These are phyloP conservation scores for Neoarius graeffei DNA, from an alignment of 2,113 vertebrate species.

Conservation along the genomic window DNA sequence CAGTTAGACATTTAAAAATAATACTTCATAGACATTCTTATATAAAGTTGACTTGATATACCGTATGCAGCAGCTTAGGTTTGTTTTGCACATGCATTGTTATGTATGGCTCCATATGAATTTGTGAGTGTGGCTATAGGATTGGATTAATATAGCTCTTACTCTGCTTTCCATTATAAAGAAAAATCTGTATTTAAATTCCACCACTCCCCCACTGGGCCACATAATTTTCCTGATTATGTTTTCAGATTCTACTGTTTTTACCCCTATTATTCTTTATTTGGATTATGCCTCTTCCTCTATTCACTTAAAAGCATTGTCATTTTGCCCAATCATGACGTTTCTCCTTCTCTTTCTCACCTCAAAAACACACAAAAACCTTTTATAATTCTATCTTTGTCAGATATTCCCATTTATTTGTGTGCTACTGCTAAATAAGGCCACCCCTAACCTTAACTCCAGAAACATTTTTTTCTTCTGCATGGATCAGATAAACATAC, in stretches of 20 bases:
- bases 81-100: background rate
- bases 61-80: background rate
- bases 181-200: background rate
- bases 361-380: background rate
- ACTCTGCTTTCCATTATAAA: background rate
- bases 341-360: background rate
- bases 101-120: conserved; percentile 44
- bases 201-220: background rate
- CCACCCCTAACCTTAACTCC: background rate
- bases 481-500: background rate
- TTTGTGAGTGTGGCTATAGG: conserved; percentile 25
- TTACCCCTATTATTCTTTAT: background rate
- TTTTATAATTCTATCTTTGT: background rate
- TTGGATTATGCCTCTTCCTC: background rate
- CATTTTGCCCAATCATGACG: background rate
- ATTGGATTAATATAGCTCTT: background rate
- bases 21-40: background rate
- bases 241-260: background rate
- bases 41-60: too few species aligned
- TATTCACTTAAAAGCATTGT: background rate
- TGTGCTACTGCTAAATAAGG: background rate
- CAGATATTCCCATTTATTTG: background rate
- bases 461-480: background rate
- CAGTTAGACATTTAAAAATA: background rate
- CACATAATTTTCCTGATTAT: background rate